A percentile compares a stretch with the other conserved stretches of the same genome.
Conservation (phyloP, 2,888 invertebrate genomes). For the Melipona bicolor region DNA sequence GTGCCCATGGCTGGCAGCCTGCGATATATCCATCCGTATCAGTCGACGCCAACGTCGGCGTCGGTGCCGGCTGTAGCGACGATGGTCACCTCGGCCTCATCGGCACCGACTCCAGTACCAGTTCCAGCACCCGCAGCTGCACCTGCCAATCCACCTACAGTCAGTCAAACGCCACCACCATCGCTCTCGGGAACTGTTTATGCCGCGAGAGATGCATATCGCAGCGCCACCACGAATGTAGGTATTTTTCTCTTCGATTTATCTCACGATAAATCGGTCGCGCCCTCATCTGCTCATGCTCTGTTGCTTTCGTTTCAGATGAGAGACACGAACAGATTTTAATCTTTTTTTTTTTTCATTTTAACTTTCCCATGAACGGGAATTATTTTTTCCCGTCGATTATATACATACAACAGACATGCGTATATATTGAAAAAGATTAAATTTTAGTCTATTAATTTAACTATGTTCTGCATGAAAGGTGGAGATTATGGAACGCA, state of each 20-base stretch:
- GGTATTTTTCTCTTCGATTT: conserved; percentile 67
- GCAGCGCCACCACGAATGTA: conserved; percentile 80
- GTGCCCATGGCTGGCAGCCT: conserved; percentile 84
- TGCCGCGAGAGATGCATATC: conserved; percentile 80
- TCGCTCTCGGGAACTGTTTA: conserved; percentile 81
- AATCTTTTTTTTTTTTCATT: no score
- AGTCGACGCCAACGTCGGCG: conserved; percentile 80
- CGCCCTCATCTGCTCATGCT: not conserved
- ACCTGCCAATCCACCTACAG: conserved; percentile 77
- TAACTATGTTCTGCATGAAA: not conserved
- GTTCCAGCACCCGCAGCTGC: conserved; percentile 61
- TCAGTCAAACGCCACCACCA: conserved; percentile 84
- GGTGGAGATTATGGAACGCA: not conserved
- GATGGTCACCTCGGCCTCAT: conserved; percentile 72
- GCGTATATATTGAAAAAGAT: not conserved
- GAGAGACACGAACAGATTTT: not conserved
- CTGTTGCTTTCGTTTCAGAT: not conserved
- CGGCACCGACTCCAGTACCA: conserved; percentile 78
- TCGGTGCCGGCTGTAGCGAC: conserved; percentile 63
- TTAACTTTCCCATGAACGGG: not conserved
- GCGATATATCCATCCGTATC: conserved; percentile 82
- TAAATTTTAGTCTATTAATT: not conserved
- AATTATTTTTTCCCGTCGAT: not conserved
- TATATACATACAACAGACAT: not conserved
- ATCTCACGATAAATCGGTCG: conserved; percentile 25